These are phyloP conservation scores for Nycticebus coucang DNA, from an alignment of 2,113 vertebrate genomes.

Conservation along the genomic window DNA sequence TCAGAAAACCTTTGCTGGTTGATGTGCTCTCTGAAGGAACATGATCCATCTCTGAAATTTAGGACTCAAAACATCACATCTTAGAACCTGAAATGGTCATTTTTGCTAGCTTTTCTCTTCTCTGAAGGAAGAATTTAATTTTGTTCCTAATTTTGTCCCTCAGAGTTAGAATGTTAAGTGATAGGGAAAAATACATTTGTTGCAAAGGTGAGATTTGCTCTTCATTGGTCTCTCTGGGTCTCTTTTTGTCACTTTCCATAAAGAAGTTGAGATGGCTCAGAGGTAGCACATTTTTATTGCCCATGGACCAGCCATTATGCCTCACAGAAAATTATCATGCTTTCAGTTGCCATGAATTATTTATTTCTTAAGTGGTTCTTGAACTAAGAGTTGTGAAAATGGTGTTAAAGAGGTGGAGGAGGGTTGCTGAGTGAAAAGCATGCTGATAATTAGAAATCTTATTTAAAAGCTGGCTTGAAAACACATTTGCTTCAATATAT, in stretches of 20 bases:
- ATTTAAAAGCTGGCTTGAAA: conserved; percentile 54
- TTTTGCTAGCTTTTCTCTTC: conserved; percentile 15
- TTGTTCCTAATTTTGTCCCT: conserved; percentile 57
- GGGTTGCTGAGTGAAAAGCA: conserved; percentile 39
- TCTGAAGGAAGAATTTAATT: conserved; percentile 27
- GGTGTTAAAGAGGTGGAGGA: conserved; percentile 29
- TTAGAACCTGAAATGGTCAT: background rate
- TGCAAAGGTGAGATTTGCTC: background rate
- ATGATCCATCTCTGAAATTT: background rate
- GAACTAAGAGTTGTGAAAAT: conserved; percentile 57
- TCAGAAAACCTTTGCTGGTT: background rate
- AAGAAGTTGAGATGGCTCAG: conserved; percentile 25
- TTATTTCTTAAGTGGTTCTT: conserved; percentile 76
- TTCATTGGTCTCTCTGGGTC: background rate
- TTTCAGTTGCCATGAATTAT: conserved; percentile 69
- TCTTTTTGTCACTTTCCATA: background rate
- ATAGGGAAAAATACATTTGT: background rate
- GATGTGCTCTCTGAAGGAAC: background rate
- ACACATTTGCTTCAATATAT: conserved; percentile 41
- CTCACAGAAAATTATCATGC: conserved; percentile 56
- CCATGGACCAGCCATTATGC: background rate
- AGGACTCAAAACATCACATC: background rate
- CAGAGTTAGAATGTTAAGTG: conserved; percentile 21
- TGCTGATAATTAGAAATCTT: conserved; percentile 57
- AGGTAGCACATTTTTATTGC: background rate